Percentiles rank a stretch among this genome's conserved stretches.
phyloP scores from a whole-genome alignment of 2,113 vertebrate genomes.

The Poeciliopsis retropinna region DNA sequence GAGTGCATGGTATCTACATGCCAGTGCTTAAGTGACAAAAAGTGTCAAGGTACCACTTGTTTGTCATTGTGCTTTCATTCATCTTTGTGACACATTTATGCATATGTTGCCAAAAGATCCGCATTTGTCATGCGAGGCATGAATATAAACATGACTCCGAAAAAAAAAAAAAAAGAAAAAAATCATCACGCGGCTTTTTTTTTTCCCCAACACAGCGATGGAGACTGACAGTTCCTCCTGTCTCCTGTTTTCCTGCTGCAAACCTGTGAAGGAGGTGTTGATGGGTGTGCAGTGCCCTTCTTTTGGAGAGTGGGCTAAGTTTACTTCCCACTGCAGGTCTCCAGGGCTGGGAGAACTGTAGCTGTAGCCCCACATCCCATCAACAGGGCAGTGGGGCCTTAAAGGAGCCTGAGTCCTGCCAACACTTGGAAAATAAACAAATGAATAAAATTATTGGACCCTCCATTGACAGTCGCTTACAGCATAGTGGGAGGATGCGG shows the following conservation, averaged over 20 bases:
- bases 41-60: slow-evolving; percentile 38
- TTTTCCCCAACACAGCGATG: slow-evolving; percentile 5
- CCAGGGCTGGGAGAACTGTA: slow-evolving; percentile 37
- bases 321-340: slow-evolving; percentile 71
- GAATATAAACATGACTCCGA: slow-evolving; percentile 71
- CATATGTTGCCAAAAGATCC: slow-evolving; percentile 54
- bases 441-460: slow-evolving; percentile 41
- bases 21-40: slow-evolving; percentile 4
- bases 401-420: slow-evolving; percentile 52
- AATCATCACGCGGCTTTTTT: slow-evolving; percentile 10
- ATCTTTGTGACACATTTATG: slow-evolving; percentile 49
- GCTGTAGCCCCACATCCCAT: slow-evolving; percentile 30
- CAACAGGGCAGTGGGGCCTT: slow-evolving; percentile 39
- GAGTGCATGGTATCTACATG: slow-evolving; percentile 23
- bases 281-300: slow-evolving; percentile 61
- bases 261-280: slow-evolving; percentile 77
- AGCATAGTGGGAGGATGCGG: slow-evolving; percentile 63
- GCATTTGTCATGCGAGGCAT: slow-evolving; percentile 61
- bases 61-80: slow-evolving; percentile 38
- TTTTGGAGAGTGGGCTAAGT: slow-evolving; percentile 60
- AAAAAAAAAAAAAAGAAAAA: slow-evolving; percentile 7
- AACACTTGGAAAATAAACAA: slow-evolving; percentile 67
- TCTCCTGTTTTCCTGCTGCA: slow-evolving; percentile 50
- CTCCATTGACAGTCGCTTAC: slow-evolving; percentile 64
- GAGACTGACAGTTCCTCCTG: slow-evolving; percentile 55